Evolutionary conservation across 2,113 vertebrate species (phyloP).

Genomic region (Acrocephalus kingi): DNA sequence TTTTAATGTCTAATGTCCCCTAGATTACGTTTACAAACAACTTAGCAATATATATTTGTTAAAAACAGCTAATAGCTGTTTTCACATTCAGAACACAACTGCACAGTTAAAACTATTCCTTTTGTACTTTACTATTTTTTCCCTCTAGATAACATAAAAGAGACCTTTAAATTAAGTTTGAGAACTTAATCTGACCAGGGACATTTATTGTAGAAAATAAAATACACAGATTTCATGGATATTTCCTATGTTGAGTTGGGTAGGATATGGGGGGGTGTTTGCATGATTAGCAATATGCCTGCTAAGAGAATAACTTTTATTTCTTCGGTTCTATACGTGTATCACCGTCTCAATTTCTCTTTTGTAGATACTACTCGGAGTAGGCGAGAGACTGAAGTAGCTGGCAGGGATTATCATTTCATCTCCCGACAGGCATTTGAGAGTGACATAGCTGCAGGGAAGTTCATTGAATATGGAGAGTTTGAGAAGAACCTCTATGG

Average conservation of each 20-base stretch:
- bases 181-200: background rate
- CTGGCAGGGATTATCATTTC: constrained; percentile 94
- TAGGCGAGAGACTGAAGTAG: constrained; percentile 85
- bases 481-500: constrained; percentile 95
- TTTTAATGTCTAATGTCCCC: background rate
- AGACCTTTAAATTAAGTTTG: background rate
- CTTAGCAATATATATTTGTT: background rate
- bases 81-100: background rate
- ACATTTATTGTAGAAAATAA: background rate
- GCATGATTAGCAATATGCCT: background rate
- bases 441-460: constrained; percentile 83
- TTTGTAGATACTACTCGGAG: constrained; percentile 89
- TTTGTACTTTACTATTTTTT: background rate
- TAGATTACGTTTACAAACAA: background rate
- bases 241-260: background rate
- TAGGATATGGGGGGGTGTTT: background rate
- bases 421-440: constrained; percentile 87
- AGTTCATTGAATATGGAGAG: constrained; percentile 94
- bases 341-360: background rate
- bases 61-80: background rate
- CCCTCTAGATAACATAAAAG: background rate
- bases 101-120: background rate
- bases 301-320: background rate
- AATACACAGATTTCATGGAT: background rate
- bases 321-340: background rate